phyloP scores from a whole-genome alignment of 2,113 vertebrate genomes.

The Prietella phreatophila region DNA sequence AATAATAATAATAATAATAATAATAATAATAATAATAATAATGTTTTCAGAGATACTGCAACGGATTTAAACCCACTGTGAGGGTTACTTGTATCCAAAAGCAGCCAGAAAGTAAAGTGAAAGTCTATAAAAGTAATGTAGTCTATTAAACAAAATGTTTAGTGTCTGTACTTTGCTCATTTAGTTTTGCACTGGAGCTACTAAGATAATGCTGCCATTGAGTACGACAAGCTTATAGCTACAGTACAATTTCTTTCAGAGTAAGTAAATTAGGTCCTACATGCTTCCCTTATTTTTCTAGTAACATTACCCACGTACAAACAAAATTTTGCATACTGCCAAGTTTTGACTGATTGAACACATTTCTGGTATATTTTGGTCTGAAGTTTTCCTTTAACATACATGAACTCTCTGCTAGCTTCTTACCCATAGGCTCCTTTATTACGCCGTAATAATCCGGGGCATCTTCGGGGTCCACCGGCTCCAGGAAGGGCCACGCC shows the following conservation, averaged over 20 bases:
- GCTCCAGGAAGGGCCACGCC: constrained; percentile 98
- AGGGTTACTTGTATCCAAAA: background rate
- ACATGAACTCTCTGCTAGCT: background rate
- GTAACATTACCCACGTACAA: background rate
- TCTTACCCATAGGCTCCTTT: constrained; percentile 98
- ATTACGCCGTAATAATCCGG: constrained; percentile 98
- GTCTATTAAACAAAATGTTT: background rate
- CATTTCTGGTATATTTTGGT: background rate
- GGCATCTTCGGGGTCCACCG: constrained; percentile 93
- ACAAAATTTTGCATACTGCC: background rate
- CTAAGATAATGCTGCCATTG: background rate
- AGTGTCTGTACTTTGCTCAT: background rate
- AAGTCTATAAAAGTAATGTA: background rate
- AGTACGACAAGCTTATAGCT: background rate
- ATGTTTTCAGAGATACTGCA: background rate
- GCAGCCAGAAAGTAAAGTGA: background rate
- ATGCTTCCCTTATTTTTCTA: background rate
- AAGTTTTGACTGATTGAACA: background rate
- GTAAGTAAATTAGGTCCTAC: background rate
- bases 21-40: background rate
- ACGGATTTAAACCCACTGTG: background rate
- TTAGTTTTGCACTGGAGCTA: background rate
- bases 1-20: constrained; percentile 2
- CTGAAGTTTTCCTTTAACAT: background rate
- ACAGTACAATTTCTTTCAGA: background rate